These are phyloP conservation scores for Coendou prehensilis DNA, from an alignment of 2,797 vertebrate species.

Conservation along the genomic window DNA sequence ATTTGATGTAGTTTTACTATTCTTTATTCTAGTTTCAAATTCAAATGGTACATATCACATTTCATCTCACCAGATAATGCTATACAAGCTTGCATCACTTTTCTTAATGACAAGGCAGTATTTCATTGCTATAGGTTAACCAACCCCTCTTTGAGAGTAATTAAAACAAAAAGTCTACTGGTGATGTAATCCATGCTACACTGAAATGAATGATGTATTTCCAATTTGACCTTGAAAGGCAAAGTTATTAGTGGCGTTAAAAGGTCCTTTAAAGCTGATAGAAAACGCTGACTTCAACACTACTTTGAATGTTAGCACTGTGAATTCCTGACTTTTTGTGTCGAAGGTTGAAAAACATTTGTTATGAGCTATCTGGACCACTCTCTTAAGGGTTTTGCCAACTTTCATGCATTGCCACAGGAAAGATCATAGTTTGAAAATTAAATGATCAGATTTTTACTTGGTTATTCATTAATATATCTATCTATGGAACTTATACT, in stretches of 20 bases:
- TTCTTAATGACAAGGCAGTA: background rate
- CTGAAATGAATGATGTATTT: slow-evolving; percentile 43
- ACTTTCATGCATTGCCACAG: background rate
- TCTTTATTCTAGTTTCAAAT: slow-evolving; percentile 21
- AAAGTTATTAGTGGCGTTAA: background rate
- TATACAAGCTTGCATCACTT: background rate
- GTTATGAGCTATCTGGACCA: background rate
- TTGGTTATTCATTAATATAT: background rate
- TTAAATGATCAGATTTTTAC: background rate
- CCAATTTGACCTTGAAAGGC: slow-evolving; percentile 66
- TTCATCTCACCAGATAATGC: background rate
- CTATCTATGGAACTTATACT: background rate
- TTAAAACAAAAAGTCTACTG: slow-evolving; percentile 55
- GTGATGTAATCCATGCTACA: slow-evolving; percentile 48
- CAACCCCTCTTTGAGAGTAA: slow-evolving; percentile 41
- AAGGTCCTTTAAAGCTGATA: background rate
- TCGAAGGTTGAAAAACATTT: slow-evolving; percentile 63
- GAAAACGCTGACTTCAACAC: slow-evolving; percentile 7
- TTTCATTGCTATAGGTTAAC: background rate
- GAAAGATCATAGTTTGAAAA: slow-evolving; percentile 21
- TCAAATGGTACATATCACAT: background rate
- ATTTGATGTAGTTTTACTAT: background rate
- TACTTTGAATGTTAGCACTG: background rate
- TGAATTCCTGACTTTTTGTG: slow-evolving; percentile 40
- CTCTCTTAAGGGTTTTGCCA: background rate